Percentiles rank a stretch among this genome's conserved stretches.
Conservation (phyloP, 2,113 vertebrate genomes). For the Phaethornis superciliosus region DNA sequence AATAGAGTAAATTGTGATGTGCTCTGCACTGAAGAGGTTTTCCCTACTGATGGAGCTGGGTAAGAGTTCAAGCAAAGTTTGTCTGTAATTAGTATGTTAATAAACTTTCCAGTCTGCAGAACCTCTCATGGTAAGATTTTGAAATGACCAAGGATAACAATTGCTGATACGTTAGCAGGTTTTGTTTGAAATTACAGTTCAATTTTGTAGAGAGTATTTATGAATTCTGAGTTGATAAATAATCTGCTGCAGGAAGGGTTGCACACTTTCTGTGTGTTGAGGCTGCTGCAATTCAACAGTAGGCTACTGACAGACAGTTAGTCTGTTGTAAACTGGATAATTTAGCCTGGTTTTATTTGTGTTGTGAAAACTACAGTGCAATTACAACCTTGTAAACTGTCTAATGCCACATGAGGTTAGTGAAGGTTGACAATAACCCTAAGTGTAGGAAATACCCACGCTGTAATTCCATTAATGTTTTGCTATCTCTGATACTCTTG, state of each 20-base stretch:
- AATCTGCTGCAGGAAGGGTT: neutral
- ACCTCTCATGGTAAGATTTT: neutral
- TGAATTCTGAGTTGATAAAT: neutral
- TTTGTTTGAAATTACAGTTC: neutral
- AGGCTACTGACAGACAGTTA: neutral
- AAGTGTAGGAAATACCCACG: neutral
- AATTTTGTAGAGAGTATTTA: neutral
- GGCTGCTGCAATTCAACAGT: neutral
- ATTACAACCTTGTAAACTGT: neutral
- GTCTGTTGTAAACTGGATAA: neutral
- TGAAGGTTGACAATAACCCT: neutral
- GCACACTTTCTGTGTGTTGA: neutral
- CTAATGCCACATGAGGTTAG: neutral
- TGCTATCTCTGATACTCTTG: neutral
- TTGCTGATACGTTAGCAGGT: neutral
- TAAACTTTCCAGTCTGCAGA: neutral
- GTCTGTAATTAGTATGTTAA: neutral
- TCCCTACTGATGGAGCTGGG: constrained; percentile 93
- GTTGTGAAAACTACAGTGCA: neutral
- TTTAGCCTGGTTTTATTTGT: neutral
- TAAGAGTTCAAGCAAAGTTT: constrained; percentile 61
- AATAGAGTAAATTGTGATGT: constrained; percentile 90
- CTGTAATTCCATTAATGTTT: neutral
- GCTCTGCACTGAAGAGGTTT: constrained; percentile 94
- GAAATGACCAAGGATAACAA: neutral